A percentile compares a stretch with the other conserved stretches of the same genome.
Evolutionary conservation across 2,113 vertebrate genomes (phyloP).

Genomic region (Strigops habroptila): DNA sequence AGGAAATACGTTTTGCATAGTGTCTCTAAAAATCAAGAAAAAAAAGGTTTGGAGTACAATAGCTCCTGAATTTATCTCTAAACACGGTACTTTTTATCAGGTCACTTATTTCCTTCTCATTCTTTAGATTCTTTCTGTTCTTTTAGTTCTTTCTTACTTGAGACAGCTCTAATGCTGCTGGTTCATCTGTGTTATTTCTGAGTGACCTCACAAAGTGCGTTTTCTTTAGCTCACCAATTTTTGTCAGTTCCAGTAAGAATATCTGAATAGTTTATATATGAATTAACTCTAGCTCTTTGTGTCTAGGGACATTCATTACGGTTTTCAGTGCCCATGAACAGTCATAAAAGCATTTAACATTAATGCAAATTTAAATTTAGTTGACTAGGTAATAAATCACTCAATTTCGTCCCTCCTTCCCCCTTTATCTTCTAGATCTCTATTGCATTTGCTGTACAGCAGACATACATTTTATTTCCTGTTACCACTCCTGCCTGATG

Average conservation of each 20-base stretch:
- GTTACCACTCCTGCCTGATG: not conserved
- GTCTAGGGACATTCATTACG: conserved; percentile 32
- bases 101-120: not conserved
- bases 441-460: not conserved
- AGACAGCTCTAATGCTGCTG: not conserved
- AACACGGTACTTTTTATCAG: not conserved
- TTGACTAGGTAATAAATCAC: conserved; percentile 55
- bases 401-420: not conserved
- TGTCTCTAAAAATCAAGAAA: not conserved
- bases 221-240: conserved; percentile 42
- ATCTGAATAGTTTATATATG: conserved; percentile 29
- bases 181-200: conserved; percentile 44
- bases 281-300: conserved; percentile 14
- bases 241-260: conserved; percentile 27
- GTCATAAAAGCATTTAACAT: conserved; percentile 36
- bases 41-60: not conserved
- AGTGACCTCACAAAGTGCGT: conserved; percentile 43
- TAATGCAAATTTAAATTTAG: conserved; percentile 50
- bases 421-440: not conserved
- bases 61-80: not conserved
- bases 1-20: not conserved
- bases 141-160: not conserved
- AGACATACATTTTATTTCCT: not conserved
- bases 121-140: not conserved
- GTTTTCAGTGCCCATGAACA: conserved; percentile 17